Percentiles rank a stretch among this genome's conserved stretches.
Conservation (phyloP, 2,888 invertebrate species). For the Amblyteles armatorius region DNA sequence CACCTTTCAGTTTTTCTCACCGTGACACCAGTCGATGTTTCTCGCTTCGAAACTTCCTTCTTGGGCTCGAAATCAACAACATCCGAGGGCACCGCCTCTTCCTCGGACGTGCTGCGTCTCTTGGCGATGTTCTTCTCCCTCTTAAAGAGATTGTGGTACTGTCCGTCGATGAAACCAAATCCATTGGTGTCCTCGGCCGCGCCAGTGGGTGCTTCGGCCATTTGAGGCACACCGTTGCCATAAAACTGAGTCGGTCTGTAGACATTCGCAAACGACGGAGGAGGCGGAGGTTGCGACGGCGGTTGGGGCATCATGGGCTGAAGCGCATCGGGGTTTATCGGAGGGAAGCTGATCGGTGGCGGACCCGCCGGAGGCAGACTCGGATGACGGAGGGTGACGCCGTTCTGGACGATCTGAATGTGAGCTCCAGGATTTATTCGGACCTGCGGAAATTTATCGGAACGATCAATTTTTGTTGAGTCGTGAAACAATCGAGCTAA, state of each 20-base stretch:
- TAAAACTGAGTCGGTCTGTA: conserved; percentile 71
- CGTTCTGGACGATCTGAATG: conserved; percentile 78
- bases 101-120: conserved; percentile 60
- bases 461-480: not conserved
- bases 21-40: conserved; percentile 55
- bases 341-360: conserved; percentile 77
- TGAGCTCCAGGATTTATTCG: conserved; percentile 81
- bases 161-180: conserved; percentile 73
- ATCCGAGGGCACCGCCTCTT: conserved; percentile 44
- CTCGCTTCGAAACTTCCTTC: conserved; percentile 70
- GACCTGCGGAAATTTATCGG: conserved; percentile 71
- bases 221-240: conserved; percentile 70
- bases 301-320: conserved; percentile 57
- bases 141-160: conserved; percentile 78
- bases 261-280: conserved; percentile 54
- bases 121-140: conserved; percentile 73
- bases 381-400: conserved; percentile 81
- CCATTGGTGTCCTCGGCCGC: conserved; percentile 65
- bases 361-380: conserved; percentile 73
- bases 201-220: conserved; percentile 64
- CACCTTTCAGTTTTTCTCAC: conserved; percentile 8
- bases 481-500: too few species aligned
- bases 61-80: conserved; percentile 58
- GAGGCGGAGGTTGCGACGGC: conserved; percentile 61
- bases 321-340: conserved; percentile 71